A percentile compares a stretch with the other conserved stretches of the same genome.
Evolutionary conservation across 2,888 invertebrate genomes (phyloP).

Genomic region (Spisula solida): DNA sequence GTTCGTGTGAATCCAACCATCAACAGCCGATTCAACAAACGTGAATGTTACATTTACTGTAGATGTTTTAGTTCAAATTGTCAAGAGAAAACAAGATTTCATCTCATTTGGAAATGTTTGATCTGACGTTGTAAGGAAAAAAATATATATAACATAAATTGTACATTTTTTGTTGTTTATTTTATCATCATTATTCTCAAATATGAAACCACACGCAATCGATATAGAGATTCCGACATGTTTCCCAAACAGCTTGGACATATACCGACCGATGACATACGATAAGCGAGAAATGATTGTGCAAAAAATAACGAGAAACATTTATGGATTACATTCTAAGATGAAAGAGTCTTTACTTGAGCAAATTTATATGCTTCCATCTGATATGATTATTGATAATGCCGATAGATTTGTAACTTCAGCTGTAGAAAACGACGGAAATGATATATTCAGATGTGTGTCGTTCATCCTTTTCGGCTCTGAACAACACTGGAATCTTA

Average conservation of each 20-base stretch:
- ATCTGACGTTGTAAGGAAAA: neutral
- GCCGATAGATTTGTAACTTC: neutral
- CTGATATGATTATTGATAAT: neutral
- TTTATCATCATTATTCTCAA: no score
- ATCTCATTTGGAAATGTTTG: constrained; percentile 27
- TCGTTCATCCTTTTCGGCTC: constrained; percentile 23
- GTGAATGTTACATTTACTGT: constrained; percentile 27
- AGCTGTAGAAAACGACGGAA: neutral
- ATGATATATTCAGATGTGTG: constrained; percentile 27
- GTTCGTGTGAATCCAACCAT: neutral
- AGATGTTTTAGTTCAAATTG: constrained; percentile 33
- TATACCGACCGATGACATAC: neutral
- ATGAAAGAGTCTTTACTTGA: neutral
- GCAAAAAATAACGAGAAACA: neutral
- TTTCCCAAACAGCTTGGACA: neutral
- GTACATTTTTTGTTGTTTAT: no score
- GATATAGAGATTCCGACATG: neutral
- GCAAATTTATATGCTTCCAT: neutral
- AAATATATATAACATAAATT: neutral
- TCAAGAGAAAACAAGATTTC: neutral
- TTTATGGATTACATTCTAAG: neutral
- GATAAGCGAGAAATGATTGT: neutral
- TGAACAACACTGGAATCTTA: neutral
- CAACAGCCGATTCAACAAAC: neutral
- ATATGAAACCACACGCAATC: neutral